These are phyloP conservation scores for Chrosomus eos DNA, from an alignment of 2,797 vertebrate genomes.

Conservation along the genomic window DNA sequence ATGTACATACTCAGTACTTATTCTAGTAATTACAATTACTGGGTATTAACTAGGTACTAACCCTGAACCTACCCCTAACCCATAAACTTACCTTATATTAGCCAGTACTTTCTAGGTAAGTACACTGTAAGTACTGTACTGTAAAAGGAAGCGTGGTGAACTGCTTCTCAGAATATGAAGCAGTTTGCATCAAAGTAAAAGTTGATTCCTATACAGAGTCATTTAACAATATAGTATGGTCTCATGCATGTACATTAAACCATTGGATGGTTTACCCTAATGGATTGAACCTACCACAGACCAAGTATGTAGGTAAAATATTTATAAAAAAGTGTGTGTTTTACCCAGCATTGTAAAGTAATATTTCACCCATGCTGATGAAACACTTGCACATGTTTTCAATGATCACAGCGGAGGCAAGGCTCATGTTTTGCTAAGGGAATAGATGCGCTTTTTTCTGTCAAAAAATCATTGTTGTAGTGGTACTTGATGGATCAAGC, in stretches of 20 bases:
- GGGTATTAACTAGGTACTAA: too few relatives aligned
- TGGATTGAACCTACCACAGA: neutral
- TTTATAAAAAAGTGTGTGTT: neutral
- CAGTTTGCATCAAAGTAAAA: neutral
- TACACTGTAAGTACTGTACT: too few relatives aligned
- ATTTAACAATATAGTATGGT: neutral
- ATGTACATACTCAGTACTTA: too few relatives aligned
- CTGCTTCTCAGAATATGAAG: neutral
- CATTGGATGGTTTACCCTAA: neutral
- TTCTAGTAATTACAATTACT: too few relatives aligned
- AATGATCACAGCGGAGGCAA: neutral
- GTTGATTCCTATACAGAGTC: neutral
- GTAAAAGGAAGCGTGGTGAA: too few relatives aligned
- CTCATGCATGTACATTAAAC: too few relatives aligned
- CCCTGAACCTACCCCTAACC: too few relatives aligned
- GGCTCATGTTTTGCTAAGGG: conserved; percentile 23
- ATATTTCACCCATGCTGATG: conserved; percentile 15
- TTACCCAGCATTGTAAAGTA: conserved; percentile 8
- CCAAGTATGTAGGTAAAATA: neutral
- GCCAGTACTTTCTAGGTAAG: too few relatives aligned
- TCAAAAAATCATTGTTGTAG: conserved; percentile 37
- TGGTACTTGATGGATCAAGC: conserved; percentile 26
- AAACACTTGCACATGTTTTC: neutral
- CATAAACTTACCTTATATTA: too few relatives aligned
- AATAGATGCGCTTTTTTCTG: conserved; percentile 5